Evolutionary conservation across 30 jellyfish, hydroid and myxozoan species (phyloP), one percentile per base, ranked within the genome.

Genomic region (Chrysaora quinquecirrha): DNA sequence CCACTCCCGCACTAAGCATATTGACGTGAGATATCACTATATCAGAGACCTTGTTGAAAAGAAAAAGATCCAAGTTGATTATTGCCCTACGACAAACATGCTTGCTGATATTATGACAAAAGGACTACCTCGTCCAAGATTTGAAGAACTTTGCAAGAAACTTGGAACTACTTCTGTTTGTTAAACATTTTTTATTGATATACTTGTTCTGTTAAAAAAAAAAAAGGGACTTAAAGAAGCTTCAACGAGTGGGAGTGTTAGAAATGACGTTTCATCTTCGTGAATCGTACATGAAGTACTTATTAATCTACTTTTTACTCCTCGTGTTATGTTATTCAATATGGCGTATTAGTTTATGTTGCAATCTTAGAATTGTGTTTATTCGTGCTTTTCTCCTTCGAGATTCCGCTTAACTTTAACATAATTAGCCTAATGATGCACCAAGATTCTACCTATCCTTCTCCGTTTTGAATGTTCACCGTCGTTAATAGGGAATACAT

Each of bases 1-100:
- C 88, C 88, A 60, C 67, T 35, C 76, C 30, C 77, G 68, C 30
- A 60, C 88, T 18, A 75, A 76, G 78, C 88, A 76, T 43, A 76
- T 76, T 24, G 88, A 76, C 48, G 54, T 76, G 19, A 50, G 69
- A 30, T 76, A 56, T 58, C 88, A 76, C 32, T 34, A 29, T 31
- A 22, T 50, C 0, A 33, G 69, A 30, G 43, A 29, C 21, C 32
- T 43, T 48, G 64, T 18, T 27, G 34, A 58, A 30, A 76, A 58
- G 76, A 60, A 60, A 48, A 38, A 23, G 34, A 48, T 76, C 35
- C 33, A 58, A 33, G 62, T 76, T n/a, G 23, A 76, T 12, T 54
- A 76, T 60, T 76, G 78, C 29, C 88, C 88, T 46, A 50, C 88
- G 16, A 24, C 29, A 23, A 50, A 76, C 32, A 76, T 49, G 76